Conservation (phyloP, 2,113 vertebrate genomes). For the Xyrauchen texanus region DNA sequence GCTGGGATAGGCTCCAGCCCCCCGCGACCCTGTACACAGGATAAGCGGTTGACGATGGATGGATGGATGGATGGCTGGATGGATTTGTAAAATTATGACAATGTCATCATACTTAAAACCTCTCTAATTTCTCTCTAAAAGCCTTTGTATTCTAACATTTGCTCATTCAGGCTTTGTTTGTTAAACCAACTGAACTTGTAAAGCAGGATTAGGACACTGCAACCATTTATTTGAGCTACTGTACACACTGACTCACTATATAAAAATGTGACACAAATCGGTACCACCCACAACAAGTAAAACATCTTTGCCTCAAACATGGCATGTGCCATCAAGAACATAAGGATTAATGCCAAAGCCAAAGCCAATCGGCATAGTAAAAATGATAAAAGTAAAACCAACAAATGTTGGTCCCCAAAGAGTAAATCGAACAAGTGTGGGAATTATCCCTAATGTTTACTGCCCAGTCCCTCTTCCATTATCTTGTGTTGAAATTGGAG, state of each 20-base stretch:
- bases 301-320: conserved; percentile 28
- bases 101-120: too few relatives aligned
- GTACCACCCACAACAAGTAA: conserved; percentile 19
- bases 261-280: conserved; percentile 16
- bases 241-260: conserved; percentile 12
- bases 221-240: not conserved
- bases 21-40: too few relatives aligned
- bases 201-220: not conserved
- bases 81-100: too few relatives aligned
- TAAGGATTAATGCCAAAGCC: conserved; percentile 11
- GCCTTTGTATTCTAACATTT: too few relatives aligned
- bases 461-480: conserved; percentile 10
- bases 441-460: conserved; percentile 5
- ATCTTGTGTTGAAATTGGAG: not conserved
- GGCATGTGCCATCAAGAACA: conserved; percentile 25
- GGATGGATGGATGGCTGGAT: too few relatives aligned
- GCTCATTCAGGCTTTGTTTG: too few relatives aligned
- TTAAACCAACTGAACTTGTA: not conserved
- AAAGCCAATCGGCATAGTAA: conserved; percentile 13
- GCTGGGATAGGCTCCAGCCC: too few relatives aligned
- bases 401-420: not conserved
- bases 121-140: too few relatives aligned
- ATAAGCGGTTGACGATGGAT: too few relatives aligned
- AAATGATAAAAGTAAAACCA: conserved; percentile 6
- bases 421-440: not conserved